These are phyloP conservation scores for human DNA, from an alignment of 2,113 vertebrate genomes.

Conservation along the genomic window DNA sequence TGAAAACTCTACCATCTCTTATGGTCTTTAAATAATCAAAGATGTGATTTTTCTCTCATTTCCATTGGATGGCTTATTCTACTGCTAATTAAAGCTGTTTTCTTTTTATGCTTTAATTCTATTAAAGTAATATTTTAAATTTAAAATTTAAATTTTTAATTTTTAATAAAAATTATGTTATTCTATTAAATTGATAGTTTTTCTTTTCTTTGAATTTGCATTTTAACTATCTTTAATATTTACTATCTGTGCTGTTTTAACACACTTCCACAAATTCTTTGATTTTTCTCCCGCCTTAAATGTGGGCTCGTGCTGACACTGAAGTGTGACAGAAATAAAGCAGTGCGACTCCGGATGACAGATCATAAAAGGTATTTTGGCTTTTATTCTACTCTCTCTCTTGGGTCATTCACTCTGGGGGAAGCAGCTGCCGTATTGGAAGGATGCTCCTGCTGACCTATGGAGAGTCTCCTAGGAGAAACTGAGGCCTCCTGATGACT, in stretches of 20 bases:
- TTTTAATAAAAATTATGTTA: no score
- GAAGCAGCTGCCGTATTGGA: background rate
- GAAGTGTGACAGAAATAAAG: background rate
- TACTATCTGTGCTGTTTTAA: background rate
- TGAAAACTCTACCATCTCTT: background rate
- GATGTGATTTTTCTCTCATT: background rate
- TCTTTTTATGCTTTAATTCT: background rate
- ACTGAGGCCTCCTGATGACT: background rate
- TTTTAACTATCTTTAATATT: background rate
- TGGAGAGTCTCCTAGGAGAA: background rate
- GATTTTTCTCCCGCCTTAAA: background rate
- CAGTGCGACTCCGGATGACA: background rate
- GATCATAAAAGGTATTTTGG: background rate
- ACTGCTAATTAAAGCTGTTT: background rate
- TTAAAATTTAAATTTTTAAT: no score
- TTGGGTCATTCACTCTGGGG: background rate
- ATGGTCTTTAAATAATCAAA: background rate
- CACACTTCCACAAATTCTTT: background rate
- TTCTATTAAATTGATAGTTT: background rate
- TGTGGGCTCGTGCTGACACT: background rate
- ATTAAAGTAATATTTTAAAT: no score
- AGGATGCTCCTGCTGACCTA: background rate
- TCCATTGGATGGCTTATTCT: background rate
- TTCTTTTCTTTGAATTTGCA: background rate
- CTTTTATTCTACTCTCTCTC: background rate